These are phyloP conservation scores for Mallateleia sp. DNA, from an alignment of 2,888 invertebrate species.

Conservation along the genomic window DNA sequence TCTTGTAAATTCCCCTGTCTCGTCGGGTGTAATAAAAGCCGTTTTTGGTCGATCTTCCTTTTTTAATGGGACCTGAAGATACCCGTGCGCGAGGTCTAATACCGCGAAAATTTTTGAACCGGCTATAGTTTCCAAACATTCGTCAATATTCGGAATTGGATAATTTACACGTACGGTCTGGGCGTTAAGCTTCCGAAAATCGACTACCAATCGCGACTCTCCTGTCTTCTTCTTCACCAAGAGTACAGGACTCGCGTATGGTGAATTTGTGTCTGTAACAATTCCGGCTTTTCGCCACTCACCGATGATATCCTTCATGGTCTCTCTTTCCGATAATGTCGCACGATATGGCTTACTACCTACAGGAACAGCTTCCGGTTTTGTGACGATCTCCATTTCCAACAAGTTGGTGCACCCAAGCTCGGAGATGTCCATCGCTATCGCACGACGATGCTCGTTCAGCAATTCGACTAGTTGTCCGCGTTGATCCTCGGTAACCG, in stretches of 20 bases:
- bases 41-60: conserved; percentile 64
- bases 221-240: conserved; percentile 69
- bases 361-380: conserved; percentile 29
- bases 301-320: conserved; percentile 60
- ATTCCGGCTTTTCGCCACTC: conserved; percentile 72
- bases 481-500: not conserved
- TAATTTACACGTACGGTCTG: conserved; percentile 68
- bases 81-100: conserved; percentile 65
- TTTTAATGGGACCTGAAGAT: conserved; percentile 67
- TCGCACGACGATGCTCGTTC: not conserved
- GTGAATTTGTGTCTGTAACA: conserved; percentile 59
- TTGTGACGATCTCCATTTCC: conserved; percentile 45
- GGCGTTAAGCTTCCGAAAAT: conserved; percentile 69
- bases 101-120: conserved; percentile 36
- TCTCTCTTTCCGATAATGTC: conserved; percentile 47
- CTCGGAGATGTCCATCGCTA: conserved; percentile 21
- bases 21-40: conserved; percentile 78
- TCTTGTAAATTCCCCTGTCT: not conserved
- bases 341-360: conserved; percentile 58
- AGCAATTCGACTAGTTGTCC: not conserved
- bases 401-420: conserved; percentile 24
- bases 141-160: conserved; percentile 67
- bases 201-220: conserved; percentile 70
- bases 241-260: conserved; percentile 75
- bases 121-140: conserved; percentile 43